Conservation (phyloP, 2,888 invertebrate species). For the Drosophila birchii region DNA sequence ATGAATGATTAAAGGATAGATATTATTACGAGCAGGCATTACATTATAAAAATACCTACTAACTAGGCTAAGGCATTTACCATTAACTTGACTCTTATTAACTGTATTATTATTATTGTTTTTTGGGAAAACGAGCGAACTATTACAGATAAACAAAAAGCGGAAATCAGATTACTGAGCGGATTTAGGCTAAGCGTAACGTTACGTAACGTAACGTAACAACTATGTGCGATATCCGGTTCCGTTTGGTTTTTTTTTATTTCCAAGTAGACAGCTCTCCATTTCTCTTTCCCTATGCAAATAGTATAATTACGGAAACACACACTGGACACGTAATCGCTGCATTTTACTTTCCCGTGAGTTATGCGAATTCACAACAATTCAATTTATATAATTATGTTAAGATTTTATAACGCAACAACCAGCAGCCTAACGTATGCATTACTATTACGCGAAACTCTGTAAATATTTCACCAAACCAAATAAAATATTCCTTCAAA, state of each 20-base stretch:
- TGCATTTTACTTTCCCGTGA: conserved; percentile 63
- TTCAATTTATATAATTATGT: conserved; percentile 73
- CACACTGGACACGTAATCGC: conserved; percentile 62
- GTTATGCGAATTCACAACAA: conserved; percentile 52
- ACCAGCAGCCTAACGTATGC: conserved; percentile 41
- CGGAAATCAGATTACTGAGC: conserved; percentile 20
- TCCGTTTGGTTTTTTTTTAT: conserved; percentile 71
- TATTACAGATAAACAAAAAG: conserved; percentile 27
- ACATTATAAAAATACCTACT: conserved; percentile 62
- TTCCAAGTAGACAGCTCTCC: conserved; percentile 70
- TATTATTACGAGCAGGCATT: conserved; percentile 55
- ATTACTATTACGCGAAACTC: conserved; percentile 64
- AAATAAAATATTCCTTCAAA: conserved; percentile 66
- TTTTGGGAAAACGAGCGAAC: conserved; percentile 62
- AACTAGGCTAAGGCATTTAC: conserved; percentile 70
- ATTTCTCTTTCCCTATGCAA: conserved; percentile 25
- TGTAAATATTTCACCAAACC: conserved; percentile 76
- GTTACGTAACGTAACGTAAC: not conserved
- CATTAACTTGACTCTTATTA: conserved; percentile 39
- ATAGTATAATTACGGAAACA: conserved; percentile 45
- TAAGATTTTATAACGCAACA: conserved; percentile 77
- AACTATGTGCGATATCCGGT: conserved; percentile 23
- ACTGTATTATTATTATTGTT: conserved; percentile 50
- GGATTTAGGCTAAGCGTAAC: conserved; percentile 16
- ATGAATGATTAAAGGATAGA: conserved; percentile 63